Conservation (phyloP, 2,888 invertebrate species). For the Masnerella sp. region DNA sequence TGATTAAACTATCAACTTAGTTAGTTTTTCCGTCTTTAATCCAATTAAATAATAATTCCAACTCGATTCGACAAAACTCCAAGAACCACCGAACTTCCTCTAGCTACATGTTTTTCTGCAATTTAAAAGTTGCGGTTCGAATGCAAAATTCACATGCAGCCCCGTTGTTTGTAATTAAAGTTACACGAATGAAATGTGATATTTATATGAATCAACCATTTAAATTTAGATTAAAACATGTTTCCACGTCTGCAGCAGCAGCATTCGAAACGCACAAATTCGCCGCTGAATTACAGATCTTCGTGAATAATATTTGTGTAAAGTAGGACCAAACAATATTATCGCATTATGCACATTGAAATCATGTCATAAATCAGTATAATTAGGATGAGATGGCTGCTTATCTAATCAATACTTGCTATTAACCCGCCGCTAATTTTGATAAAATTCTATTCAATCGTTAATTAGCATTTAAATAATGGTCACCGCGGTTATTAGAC, state of each 20-base stretch:
- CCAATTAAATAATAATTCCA: no score
- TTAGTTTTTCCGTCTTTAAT: no score
- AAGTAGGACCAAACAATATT: slow-evolving; percentile 26
- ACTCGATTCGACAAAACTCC: no score
- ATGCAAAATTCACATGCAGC: no score
- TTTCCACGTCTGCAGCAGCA: no score
- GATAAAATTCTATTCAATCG: slow-evolving; percentile 31
- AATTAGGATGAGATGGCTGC: slow-evolving; percentile 37
- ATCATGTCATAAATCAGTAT: slow-evolving; percentile 42
- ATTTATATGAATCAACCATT: not conserved
- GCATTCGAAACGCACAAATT: not conserved
- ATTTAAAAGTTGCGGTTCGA: no score
- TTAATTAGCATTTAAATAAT: slow-evolving; percentile 18
- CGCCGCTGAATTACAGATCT: not conserved
- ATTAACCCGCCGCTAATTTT: slow-evolving; percentile 34
- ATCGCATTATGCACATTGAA: slow-evolving; percentile 37
- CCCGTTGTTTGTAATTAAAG: no score
- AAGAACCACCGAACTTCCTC: no score
- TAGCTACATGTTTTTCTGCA: no score
- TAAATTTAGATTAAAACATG: not conserved
- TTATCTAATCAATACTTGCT: slow-evolving; percentile 51
- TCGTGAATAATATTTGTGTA: not conserved
- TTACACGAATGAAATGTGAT: no score
- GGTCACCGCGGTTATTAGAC: no score
- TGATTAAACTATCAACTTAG: no score